phyloP scores from a whole-genome alignment of 2,888 invertebrate species.

The Abscondita cerata region DNA sequence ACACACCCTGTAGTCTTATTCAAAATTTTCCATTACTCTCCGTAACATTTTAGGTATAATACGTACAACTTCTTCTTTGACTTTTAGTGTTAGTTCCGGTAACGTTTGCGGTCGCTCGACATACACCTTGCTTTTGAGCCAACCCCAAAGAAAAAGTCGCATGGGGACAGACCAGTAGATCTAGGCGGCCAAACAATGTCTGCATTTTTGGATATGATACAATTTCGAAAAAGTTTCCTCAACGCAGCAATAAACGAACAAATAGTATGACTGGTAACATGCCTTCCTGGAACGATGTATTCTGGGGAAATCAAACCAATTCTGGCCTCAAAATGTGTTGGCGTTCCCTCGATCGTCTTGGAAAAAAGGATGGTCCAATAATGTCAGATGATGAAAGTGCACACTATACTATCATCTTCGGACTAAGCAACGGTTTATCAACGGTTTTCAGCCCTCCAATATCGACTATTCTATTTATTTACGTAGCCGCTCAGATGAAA shows the following conservation, averaged over 20 bases:
- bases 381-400: not conserved
- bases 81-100: not conserved
- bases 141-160: not conserved
- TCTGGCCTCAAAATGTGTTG: too few species aligned
- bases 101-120: constrained; percentile 7
- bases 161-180: too few species aligned
- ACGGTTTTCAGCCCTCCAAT: not conserved
- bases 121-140: not conserved
- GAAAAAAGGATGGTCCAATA: not conserved
- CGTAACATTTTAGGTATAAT: not conserved
- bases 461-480: not conserved
- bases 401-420: not conserved
- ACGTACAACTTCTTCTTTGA: not conserved
- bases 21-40: constrained; percentile 7
- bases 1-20: constrained; percentile 2
- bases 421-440: not conserved
- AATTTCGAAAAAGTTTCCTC: not conserved
- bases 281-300: not conserved
- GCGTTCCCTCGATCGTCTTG: too few species aligned
- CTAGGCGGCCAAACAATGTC: not conserved
- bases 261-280: constrained; percentile 1
- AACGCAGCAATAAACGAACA: not conserved
- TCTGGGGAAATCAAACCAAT: too few species aligned
- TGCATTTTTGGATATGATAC: not conserved
- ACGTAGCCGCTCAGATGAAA: too few species aligned